Conservation (phyloP, 2,797 vertebrate genomes). For the Hippoglossus hippoglossus region DNA sequence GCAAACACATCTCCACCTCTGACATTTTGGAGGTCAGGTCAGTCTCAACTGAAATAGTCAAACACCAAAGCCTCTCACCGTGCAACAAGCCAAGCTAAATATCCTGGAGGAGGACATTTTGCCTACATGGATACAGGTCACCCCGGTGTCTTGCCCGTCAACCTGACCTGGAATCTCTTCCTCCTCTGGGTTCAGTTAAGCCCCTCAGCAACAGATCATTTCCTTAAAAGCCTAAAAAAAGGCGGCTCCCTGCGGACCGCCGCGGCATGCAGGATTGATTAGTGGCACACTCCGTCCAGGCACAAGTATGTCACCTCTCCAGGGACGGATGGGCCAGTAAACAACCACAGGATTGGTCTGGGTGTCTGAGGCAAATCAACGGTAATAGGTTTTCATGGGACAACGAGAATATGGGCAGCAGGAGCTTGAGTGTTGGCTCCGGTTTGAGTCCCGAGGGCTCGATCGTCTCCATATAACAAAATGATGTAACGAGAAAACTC, state of each 20-base stretch:
- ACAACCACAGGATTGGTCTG: constrained; percentile 53
- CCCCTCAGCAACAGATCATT: constrained; percentile 46
- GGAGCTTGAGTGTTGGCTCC: neutral
- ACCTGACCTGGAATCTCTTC: constrained; percentile 58
- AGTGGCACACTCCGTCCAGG: constrained; percentile 62
- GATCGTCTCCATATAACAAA: too few species aligned
- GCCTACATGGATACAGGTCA: constrained; percentile 49
- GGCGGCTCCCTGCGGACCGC: constrained; percentile 33
- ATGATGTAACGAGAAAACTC: too few species aligned
- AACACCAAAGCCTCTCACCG: constrained; percentile 22
- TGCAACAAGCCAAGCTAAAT: constrained; percentile 31
- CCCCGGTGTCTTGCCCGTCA: constrained; percentile 7
- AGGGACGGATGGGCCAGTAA: constrained; percentile 59
- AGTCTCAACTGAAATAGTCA: constrained; percentile 20
- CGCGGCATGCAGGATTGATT: constrained; percentile 71
- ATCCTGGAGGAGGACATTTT: constrained; percentile 30
- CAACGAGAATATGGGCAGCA: constrained; percentile 24
- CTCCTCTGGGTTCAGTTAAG: constrained; percentile 51
- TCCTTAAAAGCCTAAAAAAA: constrained; percentile 69
- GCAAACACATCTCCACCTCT: constrained; percentile 39
- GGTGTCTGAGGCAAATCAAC: constrained; percentile 59
- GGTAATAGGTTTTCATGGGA: constrained; percentile 59
- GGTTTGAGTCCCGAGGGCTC: too few species aligned
- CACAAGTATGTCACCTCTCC: constrained; percentile 76
- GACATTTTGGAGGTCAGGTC: constrained; percentile 9